A percentile compares a stretch with the other conserved stretches of the same genome.
Conservation (phyloP, 2,113 vertebrate genomes). For the Gasterosteus aculeatus region DNA sequence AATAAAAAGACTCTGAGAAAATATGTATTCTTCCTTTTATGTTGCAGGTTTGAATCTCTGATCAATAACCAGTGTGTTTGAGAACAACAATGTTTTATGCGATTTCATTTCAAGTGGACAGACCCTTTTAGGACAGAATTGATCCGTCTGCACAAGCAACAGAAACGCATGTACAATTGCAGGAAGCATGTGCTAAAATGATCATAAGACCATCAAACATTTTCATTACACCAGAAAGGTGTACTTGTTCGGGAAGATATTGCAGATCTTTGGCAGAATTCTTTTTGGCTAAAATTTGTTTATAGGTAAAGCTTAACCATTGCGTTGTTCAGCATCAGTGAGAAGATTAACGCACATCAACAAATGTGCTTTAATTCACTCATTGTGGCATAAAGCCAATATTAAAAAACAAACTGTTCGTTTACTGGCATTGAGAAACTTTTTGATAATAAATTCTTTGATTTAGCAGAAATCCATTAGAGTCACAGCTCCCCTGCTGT, state of each 20-base stretch:
- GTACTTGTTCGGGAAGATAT: background rate
- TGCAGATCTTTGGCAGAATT: background rate
- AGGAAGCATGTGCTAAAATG: background rate
- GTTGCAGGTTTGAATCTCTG: conserved; percentile 2
- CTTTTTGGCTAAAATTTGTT: background rate
- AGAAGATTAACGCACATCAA: background rate
- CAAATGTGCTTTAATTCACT: background rate
- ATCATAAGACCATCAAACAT: background rate
- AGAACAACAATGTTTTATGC: background rate
- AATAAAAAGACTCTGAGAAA: background rate
- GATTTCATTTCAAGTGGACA: background rate
- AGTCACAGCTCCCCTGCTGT: conserved; percentile 1
- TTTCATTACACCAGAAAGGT: background rate
- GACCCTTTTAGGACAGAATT: background rate
- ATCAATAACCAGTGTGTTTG: background rate
- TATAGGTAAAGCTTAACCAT: background rate
- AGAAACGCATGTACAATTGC: background rate
- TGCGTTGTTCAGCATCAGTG: background rate
- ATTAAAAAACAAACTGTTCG: background rate
- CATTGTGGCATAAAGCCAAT: background rate
- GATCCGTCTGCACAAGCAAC: background rate
- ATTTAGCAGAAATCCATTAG: background rate
- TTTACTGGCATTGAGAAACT: background rate
- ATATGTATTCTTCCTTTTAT: background rate
- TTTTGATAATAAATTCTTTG: background rate